phyloP scores from a whole-genome alignment of 2,797 vertebrate genomes.

The Acanthurus tractus region DNA sequence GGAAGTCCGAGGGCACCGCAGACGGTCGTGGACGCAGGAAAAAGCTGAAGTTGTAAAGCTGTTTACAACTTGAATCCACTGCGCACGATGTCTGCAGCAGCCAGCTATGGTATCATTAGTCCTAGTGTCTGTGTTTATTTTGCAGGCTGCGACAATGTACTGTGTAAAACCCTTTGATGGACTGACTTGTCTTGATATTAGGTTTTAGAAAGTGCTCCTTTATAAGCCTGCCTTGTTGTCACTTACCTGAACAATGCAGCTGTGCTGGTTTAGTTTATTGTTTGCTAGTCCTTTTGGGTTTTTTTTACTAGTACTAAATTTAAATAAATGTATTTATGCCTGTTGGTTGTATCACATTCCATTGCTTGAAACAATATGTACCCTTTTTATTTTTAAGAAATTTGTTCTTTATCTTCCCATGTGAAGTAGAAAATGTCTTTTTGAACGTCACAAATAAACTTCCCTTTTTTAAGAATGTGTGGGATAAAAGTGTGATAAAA shows the following conservation, averaged over 20 bases:
- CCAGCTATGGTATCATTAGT: constrained; percentile 85
- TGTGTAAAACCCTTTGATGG: constrained; percentile 88
- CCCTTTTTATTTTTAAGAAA: constrained; percentile 69
- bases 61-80: constrained; percentile 22
- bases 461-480: constrained; percentile 58
- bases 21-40: constrained; percentile 96
- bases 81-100: constrained; percentile 19
- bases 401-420: constrained; percentile 76
- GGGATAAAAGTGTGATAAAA: constrained; percentile 29
- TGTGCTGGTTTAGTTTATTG: constrained; percentile 87
- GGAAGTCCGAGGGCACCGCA: constrained; percentile 93
- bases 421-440: constrained; percentile 81
- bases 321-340: constrained; percentile 90
- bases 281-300: constrained; percentile 63
- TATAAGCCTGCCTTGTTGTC: constrained; percentile 87
- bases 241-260: constrained; percentile 89
- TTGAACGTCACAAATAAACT: constrained; percentile 83
- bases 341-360: constrained; percentile 87
- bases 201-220: constrained; percentile 88
- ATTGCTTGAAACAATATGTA: constrained; percentile 77
- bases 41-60: constrained; percentile 95
- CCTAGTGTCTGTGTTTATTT: constrained; percentile 87
- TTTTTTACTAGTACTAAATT: constrained; percentile 95
- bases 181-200: constrained; percentile 85
- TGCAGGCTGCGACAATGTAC: constrained; percentile 90